phyloP scores from a whole-genome alignment of 92 coral and sea anemone genomes.

The Parazoanthus atlanticus region DNA sequence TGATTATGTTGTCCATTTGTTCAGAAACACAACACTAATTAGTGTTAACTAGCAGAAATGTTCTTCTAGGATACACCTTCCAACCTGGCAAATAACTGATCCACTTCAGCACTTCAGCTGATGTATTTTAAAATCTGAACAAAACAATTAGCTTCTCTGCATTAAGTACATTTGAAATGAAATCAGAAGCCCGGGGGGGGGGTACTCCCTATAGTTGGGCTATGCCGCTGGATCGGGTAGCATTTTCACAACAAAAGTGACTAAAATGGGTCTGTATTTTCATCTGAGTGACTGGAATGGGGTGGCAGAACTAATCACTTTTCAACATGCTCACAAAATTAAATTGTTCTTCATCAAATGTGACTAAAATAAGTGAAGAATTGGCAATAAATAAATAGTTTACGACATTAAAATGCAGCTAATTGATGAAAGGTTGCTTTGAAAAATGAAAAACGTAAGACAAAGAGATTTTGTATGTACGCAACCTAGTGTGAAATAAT shows the following conservation, averaged over 20 bases:
- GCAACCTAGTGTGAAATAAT: slow-evolving; percentile 2
- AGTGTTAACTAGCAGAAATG: slow-evolving; percentile 5
- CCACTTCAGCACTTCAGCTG: slow-evolving; percentile 4
- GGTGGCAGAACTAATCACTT: too few species aligned
- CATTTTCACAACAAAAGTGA: too few species aligned
- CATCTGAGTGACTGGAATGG: too few species aligned
- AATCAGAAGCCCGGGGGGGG: too few species aligned
- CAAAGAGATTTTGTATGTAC: slow-evolving; percentile 5
- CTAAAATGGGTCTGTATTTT: too few species aligned
- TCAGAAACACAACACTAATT: not conserved
- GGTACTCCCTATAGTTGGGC: too few species aligned
- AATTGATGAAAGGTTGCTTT: not conserved
- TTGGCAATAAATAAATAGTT: not conserved
- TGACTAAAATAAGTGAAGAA: too few species aligned
- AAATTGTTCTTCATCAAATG: too few species aligned
- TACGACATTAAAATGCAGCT: not conserved
- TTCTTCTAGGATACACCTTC: slow-evolving; percentile 5
- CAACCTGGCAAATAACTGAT: slow-evolving; percentile 2
- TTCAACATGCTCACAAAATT: too few species aligned
- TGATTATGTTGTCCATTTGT: slow-evolving; percentile 5
- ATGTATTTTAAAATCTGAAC: slow-evolving; percentile 1
- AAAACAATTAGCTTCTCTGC: slow-evolving; percentile 9
- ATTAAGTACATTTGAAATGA: not conserved
- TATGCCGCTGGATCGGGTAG: too few species aligned
- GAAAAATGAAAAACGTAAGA: slow-evolving; percentile 8